These are phyloP conservation scores for Tetragnatha versicolor DNA, from an alignment of 1,140 invertebrate species.

Conservation along the genomic window DNA sequence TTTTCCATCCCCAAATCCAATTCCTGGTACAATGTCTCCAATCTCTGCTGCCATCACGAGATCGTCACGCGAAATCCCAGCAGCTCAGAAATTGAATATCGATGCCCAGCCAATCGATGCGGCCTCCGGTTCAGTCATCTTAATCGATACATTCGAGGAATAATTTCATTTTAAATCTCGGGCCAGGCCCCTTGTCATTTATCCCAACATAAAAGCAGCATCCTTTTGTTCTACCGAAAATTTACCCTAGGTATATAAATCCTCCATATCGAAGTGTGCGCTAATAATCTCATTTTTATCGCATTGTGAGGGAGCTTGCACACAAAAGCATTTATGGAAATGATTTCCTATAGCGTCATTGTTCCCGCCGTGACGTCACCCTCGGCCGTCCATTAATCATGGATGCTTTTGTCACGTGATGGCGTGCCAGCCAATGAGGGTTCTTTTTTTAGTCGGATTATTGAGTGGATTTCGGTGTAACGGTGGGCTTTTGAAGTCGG, in stretches of 20 bases:
- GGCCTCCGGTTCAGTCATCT: slow-evolving; percentile 26
- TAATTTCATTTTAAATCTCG: slow-evolving; percentile 15
- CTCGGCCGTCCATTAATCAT: slow-evolving; percentile 42
- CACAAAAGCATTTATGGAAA: slow-evolving; percentile 51
- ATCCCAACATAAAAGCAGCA: slow-evolving; percentile 43
- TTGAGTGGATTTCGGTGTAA: slow-evolving; percentile 51
- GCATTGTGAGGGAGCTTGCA: slow-evolving; percentile 35
- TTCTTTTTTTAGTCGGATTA: slow-evolving; percentile 43
- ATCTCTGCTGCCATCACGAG: not conserved
- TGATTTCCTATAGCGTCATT: slow-evolving; percentile 50
- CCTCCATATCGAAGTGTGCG: slow-evolving; percentile 44
- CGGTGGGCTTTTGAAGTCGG: slow-evolving; percentile 41
- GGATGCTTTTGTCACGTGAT: slow-evolving; percentile 50
- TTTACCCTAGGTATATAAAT: slow-evolving; percentile 50
- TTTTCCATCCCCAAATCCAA: not conserved
- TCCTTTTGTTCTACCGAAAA: slow-evolving; percentile 42
- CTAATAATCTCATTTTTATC: slow-evolving; percentile 53
- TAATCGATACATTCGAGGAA: slow-evolving; percentile 32
- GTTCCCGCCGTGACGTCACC: slow-evolving; percentile 39
- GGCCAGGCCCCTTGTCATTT: slow-evolving; percentile 23
- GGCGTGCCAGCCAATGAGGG: slow-evolving; percentile 37
- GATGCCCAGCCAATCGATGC: slow-evolving; percentile 32
- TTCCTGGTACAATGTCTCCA: not conserved
- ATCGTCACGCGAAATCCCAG: slow-evolving; percentile 23
- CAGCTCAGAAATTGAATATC: slow-evolving; percentile 32